phyloP scores from a whole-genome alignment of 2,113 vertebrate genomes.

The Atherinomorus stipes region DNA sequence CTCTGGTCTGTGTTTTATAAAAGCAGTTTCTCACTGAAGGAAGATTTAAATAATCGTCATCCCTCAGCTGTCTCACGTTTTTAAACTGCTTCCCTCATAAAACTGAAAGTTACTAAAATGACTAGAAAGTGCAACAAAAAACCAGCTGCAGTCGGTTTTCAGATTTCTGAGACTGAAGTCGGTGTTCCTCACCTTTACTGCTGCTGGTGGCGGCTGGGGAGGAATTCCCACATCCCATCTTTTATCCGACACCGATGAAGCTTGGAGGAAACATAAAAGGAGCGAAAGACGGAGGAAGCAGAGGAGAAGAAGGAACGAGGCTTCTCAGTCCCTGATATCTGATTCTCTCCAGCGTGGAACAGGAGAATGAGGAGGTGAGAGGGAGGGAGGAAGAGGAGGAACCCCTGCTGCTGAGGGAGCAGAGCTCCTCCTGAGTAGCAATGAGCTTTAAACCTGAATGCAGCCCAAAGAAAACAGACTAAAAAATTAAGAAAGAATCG shows the following conservation, averaged over 20 bases:
- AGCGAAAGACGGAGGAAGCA: neutral
- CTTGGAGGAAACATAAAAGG: neutral
- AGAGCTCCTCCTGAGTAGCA: conserved; percentile 1
- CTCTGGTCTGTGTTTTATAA: too few species aligned
- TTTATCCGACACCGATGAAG: neutral
- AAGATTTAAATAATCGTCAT: too few species aligned
- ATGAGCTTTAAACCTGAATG: conserved; percentile 2
- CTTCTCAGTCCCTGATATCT: neutral
- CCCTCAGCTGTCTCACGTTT: neutral
- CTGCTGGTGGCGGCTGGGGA: conserved; percentile 42
- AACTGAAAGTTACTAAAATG: neutral
- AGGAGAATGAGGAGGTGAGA: neutral
- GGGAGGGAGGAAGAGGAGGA: neutral
- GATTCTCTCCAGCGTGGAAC: conserved; percentile 21
- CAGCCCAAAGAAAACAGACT: conserved; percentile 28
- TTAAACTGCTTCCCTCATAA: neutral
- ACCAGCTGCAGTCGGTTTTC: neutral
- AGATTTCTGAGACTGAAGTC: neutral
- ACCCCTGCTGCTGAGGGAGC: conserved; percentile 48
- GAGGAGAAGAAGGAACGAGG: neutral
- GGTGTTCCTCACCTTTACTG: conserved; percentile 59
- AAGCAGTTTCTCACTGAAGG: too few species aligned
- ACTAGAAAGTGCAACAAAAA: neutral
- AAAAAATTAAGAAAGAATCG: conserved; percentile 24
- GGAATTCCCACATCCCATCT: conserved; percentile 80